phyloP scores from a whole-genome alignment of 2,113 vertebrate genomes.

The Macquaria australasica region DNA sequence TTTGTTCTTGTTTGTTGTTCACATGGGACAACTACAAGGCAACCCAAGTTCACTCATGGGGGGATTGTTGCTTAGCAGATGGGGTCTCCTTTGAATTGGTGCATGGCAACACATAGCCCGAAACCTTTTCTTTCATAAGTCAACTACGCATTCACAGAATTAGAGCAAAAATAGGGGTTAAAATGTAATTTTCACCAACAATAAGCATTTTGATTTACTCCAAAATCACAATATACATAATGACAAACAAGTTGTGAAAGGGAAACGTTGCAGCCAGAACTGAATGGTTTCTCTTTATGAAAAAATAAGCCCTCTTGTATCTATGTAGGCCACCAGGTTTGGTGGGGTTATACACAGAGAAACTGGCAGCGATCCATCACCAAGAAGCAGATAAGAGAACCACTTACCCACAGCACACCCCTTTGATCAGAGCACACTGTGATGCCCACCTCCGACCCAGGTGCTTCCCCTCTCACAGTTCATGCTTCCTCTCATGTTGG shows the following conservation, averaged over 20 bases:
- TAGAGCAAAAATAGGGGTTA: not conserved
- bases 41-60: slow-evolving; percentile 37
- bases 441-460: slow-evolving; percentile 2
- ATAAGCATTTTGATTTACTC: not conserved
- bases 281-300: not conserved
- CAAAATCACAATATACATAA: not conserved
- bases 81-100: slow-evolving; percentile 50
- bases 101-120: slow-evolving; percentile 31
- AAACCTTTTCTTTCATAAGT: slow-evolving; percentile 8
- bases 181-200: not conserved
- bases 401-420: slow-evolving; percentile 55
- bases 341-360: not conserved
- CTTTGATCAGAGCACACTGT: slow-evolving; percentile 42
- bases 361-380: slow-evolving; percentile 31
- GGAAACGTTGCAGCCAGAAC: not conserved
- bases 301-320: slow-evolving; percentile 8
- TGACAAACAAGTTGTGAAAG: not conserved
- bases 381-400: slow-evolving; percentile 36
- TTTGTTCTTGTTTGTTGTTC: slow-evolving; percentile 43
- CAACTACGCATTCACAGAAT: not conserved
- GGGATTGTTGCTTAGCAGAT: slow-evolving; percentile 70
- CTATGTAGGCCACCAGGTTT: slow-evolving; percentile 12
- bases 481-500: slow-evolving; percentile 20
- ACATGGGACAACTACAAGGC: slow-evolving; percentile 37
- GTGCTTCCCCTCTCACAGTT: slow-evolving; percentile 10